phyloP scores from a whole-genome alignment of 2,888 invertebrate genomes.

The Drosophila gaucha region DNA sequence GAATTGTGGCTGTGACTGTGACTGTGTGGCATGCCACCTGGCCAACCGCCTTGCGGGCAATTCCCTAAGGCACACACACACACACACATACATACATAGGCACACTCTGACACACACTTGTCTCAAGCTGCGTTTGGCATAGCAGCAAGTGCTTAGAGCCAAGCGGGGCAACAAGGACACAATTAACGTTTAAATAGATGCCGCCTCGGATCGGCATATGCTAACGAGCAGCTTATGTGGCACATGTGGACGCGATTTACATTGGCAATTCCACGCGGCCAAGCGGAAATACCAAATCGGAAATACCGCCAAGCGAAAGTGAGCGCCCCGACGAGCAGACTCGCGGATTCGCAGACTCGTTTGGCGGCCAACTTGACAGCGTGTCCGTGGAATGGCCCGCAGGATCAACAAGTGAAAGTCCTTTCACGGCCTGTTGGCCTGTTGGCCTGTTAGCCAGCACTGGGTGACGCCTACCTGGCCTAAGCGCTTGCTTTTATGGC shows the following conservation, averaged over 20 bases:
- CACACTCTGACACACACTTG: conserved; percentile 15
- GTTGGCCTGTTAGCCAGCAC: not conserved
- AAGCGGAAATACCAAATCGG: conserved; percentile 38
- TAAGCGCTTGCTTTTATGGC: conserved; percentile 37
- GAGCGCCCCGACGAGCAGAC: conserved; percentile 10
- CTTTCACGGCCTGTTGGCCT: not conserved
- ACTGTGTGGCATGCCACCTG: conserved; percentile 17
- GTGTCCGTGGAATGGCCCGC: conserved; percentile 49
- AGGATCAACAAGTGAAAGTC: conserved; percentile 62
- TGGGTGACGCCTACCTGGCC: conserved; percentile 34
- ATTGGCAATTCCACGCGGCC: conserved; percentile 36
- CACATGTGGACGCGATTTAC: conserved; percentile 39
- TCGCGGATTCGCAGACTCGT: no score
- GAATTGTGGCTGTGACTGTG: not conserved
- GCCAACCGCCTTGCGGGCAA: conserved; percentile 19
- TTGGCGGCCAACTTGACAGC: conserved; percentile 52
- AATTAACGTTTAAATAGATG: conserved; percentile 57
- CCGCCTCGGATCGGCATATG: conserved; percentile 19
- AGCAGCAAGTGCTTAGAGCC: conserved; percentile 18
- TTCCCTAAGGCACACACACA: conserved; percentile 18
- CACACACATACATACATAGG: not conserved
- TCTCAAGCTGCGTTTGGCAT: conserved; percentile 11
- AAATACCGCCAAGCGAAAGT: conserved; percentile 31
- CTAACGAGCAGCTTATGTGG: conserved; percentile 41
- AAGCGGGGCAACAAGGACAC: conserved; percentile 22